Evolutionary conservation across 2,888 invertebrate species (phyloP).

Genomic region (Seira ritae): DNA sequence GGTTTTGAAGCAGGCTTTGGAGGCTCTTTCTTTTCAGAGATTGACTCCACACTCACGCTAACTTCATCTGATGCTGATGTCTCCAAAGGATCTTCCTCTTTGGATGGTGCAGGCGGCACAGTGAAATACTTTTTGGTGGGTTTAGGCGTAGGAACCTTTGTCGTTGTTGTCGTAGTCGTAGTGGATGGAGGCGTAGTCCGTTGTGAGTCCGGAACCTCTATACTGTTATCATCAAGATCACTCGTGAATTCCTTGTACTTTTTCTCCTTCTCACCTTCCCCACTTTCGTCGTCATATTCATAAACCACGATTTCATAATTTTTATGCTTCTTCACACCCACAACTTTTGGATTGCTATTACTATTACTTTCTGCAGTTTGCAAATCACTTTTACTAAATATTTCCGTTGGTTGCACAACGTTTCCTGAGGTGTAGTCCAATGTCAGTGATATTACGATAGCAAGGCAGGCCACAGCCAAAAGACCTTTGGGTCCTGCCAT

Average conservation of each 20-base stretch:
- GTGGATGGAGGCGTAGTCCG: constrained; percentile 33
- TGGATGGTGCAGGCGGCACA: not conserved
- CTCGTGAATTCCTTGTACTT: not conserved
- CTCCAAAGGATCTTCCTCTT: constrained; percentile 24
- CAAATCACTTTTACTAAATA: constrained; percentile 55
- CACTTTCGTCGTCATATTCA: constrained; percentile 62
- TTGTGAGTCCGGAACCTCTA: constrained; percentile 41
- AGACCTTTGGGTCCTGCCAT: not conserved
- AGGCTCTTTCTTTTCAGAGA: not conserved
- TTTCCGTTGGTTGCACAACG: constrained; percentile 46
- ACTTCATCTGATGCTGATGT: constrained; percentile 34
- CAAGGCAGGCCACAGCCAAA: not conserved
- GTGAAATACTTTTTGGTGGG: not conserved
- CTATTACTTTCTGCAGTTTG: constrained; percentile 19
- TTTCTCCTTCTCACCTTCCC: constrained; percentile 21
- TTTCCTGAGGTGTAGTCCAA: constrained; percentile 28
- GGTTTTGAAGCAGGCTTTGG: not conserved
- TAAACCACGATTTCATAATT: constrained; percentile 69
- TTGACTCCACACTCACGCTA: constrained; percentile 31
- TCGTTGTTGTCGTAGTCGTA: constrained; percentile 37
- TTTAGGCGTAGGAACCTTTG: not conserved
- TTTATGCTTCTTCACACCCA: constrained; percentile 69
- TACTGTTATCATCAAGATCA: constrained; percentile 36
- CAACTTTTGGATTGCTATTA: constrained; percentile 47
- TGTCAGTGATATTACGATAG: constrained; percentile 20